Percentiles rank a stretch among this genome's conserved stretches.
Evolutionary conservation across 2,113 vertebrate genomes (phyloP).

Genomic region (Tylochromis polylepis): DNA sequence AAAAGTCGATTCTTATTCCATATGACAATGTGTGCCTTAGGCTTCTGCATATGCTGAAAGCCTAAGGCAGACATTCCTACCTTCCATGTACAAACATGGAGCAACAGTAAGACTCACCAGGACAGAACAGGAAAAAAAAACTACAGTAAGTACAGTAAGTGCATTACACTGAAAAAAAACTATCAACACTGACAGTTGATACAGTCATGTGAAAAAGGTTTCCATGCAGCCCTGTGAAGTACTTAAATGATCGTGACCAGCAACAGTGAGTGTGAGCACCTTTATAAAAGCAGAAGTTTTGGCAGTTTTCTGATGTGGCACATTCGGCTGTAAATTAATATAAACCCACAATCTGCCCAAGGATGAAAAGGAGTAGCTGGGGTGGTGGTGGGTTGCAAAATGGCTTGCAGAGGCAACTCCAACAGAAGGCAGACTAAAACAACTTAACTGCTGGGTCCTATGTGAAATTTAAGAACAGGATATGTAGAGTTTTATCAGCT

Average conservation of each 20-base stretch:
- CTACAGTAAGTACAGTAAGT: no score
- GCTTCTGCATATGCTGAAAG: neutral
- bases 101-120: neutral
- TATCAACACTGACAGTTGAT: neutral
- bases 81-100: neutral
- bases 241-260: neutral
- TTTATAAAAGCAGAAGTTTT: neutral
- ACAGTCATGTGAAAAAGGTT: neutral
- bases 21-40: neutral
- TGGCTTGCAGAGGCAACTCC: neutral
- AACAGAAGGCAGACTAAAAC: neutral
- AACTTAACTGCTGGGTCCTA: accelerated
- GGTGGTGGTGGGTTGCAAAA: neutral
- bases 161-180: no score
- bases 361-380: neutral
- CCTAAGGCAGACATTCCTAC: neutral
- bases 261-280: neutral
- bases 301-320: neutral
- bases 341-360: neutral
- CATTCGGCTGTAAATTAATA: neutral
- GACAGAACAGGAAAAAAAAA: neutral
- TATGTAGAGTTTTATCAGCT: neutral
- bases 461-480: neutral
- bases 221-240: neutral
- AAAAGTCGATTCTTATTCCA: neutral